A percentile compares a stretch with the other conserved stretches of the same genome.
phyloP scores from a whole-genome alignment of 2,113 vertebrate species.

The Datnioides undecimradiatus region DNA sequence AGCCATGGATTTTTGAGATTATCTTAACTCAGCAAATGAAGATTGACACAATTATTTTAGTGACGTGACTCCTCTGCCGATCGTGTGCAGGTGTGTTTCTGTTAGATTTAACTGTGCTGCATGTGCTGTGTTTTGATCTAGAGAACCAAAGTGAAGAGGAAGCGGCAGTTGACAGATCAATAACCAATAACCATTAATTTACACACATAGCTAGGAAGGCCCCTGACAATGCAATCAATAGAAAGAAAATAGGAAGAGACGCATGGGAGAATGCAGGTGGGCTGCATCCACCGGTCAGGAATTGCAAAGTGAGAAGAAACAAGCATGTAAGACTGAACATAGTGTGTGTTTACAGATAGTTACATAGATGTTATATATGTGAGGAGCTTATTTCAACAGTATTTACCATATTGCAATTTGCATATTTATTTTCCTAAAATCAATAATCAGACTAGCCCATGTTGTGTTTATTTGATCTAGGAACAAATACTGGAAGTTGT shows the following conservation, averaged over 20 bases:
- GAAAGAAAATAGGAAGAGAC: slow-evolving; percentile 13
- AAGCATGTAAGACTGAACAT: not conserved
- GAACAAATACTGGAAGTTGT: not conserved
- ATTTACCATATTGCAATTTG: not conserved
- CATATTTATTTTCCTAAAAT: not conserved
- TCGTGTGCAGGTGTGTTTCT: not conserved
- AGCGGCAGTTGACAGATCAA: slow-evolving; percentile 26
- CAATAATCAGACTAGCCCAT: not conserved
- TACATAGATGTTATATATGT: not conserved
- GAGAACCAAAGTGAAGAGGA: slow-evolving; percentile 3
- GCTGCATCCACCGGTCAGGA: not conserved
- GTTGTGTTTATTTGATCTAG: not conserved
- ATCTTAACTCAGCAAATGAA: not conserved
- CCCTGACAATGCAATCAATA: slow-evolving; percentile 26
- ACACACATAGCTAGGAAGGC: slow-evolving; percentile 13
- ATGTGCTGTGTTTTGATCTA: slow-evolving; percentile 3
- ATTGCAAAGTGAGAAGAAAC: slow-evolving; percentile 5
- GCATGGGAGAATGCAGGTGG: not conserved
- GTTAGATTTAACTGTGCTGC: not conserved
- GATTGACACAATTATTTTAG: not conserved
- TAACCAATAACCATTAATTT: slow-evolving; percentile 46
- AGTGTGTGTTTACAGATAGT: not conserved
- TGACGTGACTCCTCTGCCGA: not conserved
- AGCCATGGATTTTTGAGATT: not conserved
- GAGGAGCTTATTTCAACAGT: not conserved